Conservation (phyloP, 2,113 vertebrate genomes). For the Oxygymnocypris stewartii region DNA sequence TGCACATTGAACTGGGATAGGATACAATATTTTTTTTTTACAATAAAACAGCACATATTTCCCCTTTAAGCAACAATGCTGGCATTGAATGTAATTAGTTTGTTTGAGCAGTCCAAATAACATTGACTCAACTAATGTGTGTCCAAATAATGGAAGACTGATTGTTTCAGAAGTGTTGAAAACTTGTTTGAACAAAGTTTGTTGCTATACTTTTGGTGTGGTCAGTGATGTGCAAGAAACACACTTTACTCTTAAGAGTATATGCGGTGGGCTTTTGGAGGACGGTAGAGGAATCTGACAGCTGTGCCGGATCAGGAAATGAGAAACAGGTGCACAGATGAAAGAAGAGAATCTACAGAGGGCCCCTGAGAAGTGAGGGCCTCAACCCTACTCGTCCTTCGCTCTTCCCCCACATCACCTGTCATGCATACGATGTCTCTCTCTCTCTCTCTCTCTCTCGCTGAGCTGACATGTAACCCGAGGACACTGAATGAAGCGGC, state of each 20-base stretch:
- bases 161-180: not conserved
- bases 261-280: conserved; percentile 19
- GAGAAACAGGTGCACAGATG: conserved; percentile 64
- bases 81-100: not conserved
- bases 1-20: not conserved
- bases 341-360: conserved; percentile 55
- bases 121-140: conserved; percentile 1
- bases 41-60: not conserved
- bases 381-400: conserved; percentile 19
- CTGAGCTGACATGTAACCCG: conserved; percentile 47
- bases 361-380: conserved; percentile 51
- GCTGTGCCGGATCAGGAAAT: conserved; percentile 58
- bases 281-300: conserved; percentile 50
- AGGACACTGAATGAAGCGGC: conserved; percentile 42
- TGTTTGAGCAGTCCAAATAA: not conserved
- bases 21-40: not conserved
- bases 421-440: conserved; percentile 46
- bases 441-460: conserved; percentile 42
- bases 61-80: not conserved
- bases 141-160: not conserved
- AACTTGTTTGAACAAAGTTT: not conserved
- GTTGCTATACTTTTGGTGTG: not conserved
- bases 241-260: conserved; percentile 21
- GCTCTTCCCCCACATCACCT: conserved; percentile 40
- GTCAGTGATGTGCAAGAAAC: not conserved